Evolutionary conservation across 2,888 invertebrate species (phyloP).

Genomic region (Bugulina stolonifera): DNA sequence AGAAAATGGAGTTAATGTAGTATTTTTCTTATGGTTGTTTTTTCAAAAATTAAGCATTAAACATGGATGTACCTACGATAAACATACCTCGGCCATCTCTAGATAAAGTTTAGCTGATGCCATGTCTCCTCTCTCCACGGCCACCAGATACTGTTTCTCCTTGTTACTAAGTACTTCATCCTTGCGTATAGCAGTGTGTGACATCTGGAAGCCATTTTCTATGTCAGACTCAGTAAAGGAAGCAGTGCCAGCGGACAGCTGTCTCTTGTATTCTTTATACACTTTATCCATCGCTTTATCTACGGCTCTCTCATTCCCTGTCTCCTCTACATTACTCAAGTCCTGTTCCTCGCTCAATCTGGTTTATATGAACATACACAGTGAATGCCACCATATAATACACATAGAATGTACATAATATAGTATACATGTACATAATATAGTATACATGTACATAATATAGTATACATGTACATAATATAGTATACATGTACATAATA

Average conservation of each 20-base stretch:
- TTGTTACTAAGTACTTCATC: constrained; percentile 53
- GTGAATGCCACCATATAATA: too few relatives aligned
- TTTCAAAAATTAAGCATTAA: neutral
- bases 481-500: too few relatives aligned
- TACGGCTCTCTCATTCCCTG: neutral
- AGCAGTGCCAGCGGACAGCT: neutral
- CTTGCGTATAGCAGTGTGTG: constrained; percentile 1
- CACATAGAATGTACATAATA: too few relatives aligned
- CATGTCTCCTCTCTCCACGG: constrained; percentile 88
- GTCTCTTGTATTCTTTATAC: constrained; percentile 11
- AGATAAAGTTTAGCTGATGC: constrained; percentile 59
- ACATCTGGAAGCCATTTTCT: neutral
- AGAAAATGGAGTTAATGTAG: too few relatives aligned
- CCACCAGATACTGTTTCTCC: constrained; percentile 82
- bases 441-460: too few relatives aligned
- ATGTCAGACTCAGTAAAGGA: constrained; percentile 11
- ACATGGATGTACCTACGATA: neutral
- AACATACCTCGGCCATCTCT: neutral
- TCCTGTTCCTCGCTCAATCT: neutral
- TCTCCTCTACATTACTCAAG: neutral
- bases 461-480: too few relatives aligned
- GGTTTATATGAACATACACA: too few relatives aligned
- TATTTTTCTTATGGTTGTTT: too few relatives aligned
- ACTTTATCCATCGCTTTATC: constrained; percentile 16
- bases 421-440: too few relatives aligned